Evolutionary conservation across 2,888 invertebrate species (phyloP).

Genomic region (Aplocera efformata): DNA sequence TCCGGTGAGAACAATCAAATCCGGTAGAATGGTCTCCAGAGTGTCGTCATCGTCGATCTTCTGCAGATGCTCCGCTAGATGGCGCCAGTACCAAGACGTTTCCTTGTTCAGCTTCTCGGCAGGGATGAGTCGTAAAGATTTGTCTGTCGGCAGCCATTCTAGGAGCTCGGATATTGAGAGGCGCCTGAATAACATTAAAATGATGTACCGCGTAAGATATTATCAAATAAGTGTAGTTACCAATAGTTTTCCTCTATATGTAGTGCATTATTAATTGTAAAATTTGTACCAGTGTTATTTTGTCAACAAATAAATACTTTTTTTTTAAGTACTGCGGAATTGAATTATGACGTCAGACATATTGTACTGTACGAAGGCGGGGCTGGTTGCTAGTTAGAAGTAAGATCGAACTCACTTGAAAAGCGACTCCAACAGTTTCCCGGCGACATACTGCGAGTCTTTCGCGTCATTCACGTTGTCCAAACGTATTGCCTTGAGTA

Average conservation of each 20-base stretch:
- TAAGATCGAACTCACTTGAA: conserved; percentile 76
- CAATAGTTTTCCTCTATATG: too few species aligned
- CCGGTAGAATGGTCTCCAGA: conserved; percentile 84
- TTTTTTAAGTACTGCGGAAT: too few species aligned
- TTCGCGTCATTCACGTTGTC: conserved; percentile 80
- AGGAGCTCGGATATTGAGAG: conserved; percentile 69
- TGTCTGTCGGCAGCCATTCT: conserved; percentile 75
- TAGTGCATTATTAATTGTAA: too few species aligned
- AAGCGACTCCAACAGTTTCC: conserved; percentile 67
- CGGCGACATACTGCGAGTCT: conserved; percentile 74
- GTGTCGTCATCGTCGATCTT: conserved; percentile 76
- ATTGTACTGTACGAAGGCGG: too few species aligned
- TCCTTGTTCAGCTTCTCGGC: conserved; percentile 72
- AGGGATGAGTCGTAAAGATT: conserved; percentile 59
- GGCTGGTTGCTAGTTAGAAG: too few species aligned
- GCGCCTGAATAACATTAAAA: conserved; percentile 58
- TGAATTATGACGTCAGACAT: too few species aligned
- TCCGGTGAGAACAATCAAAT: conserved; percentile 85
- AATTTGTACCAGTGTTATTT: too few species aligned
- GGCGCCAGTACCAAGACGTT: conserved; percentile 77
- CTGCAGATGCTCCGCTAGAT: conserved; percentile 69
- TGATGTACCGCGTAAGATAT: too few species aligned
- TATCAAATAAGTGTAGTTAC: too few species aligned
- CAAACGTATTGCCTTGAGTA: conserved; percentile 88
- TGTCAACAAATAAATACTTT: too few species aligned